phyloP scores from a whole-genome alignment of 2,113 vertebrate species.

The Plectropomus leopardus region DNA sequence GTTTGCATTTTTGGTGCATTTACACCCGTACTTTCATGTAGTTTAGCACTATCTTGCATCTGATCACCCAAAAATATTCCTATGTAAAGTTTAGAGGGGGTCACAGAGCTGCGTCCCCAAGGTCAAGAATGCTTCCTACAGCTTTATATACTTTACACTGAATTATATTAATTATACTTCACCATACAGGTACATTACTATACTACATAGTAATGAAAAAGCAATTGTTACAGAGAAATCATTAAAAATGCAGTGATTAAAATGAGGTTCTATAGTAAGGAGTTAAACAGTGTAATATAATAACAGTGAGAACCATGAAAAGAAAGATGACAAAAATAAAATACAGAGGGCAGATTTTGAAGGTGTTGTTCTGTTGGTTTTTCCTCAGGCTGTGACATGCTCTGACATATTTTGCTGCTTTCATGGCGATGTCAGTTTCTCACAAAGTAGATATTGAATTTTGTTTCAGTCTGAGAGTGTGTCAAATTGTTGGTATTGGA shows the following conservation, averaged over 20 bases:
- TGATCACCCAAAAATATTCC: too few relatives aligned
- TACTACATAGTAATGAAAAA: neutral
- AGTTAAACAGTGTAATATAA: neutral
- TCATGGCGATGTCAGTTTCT: neutral
- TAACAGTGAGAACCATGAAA: neutral
- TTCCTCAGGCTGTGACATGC: neutral
- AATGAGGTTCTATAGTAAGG: neutral
- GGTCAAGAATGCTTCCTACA: neutral
- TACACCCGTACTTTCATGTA: too few relatives aligned
- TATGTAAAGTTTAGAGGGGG: too few relatives aligned
- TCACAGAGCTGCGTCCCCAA: neutral
- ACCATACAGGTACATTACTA: neutral
- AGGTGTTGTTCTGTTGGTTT: neutral
- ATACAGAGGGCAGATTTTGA: neutral
- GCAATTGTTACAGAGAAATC: neutral
- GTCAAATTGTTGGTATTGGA: neutral
- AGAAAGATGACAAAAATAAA: neutral
- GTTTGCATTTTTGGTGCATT: too few relatives aligned
- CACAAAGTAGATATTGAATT: neutral
- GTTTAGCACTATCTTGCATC: too few relatives aligned
- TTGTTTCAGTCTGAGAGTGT: neutral
- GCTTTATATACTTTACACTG: too few relatives aligned
- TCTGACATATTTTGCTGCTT: neutral
- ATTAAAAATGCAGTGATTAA: neutral
- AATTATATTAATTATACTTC: neutral